Evolutionary conservation across 2,888 invertebrate genomes (phyloP), one percentile per base, ranked within the genome.

Genomic region (Acleris cristana): DNA sequence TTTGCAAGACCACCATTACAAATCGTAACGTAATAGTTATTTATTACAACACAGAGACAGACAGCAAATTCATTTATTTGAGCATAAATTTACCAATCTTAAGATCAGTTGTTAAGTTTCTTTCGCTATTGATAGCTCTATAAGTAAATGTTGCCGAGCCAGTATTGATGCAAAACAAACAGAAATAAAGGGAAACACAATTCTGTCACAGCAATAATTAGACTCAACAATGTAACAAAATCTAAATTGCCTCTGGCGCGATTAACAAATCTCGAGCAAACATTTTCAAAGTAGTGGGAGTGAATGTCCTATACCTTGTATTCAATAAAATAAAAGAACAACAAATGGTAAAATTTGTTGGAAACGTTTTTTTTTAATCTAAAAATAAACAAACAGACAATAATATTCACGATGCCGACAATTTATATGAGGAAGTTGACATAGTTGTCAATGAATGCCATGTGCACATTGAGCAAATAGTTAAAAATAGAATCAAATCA

Each of bases 401-500:
- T 53, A 67, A 65, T 14, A 69, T 74, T 71, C 72, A 78, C 75
- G 74, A 77, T 76, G 80, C 69, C 65, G 40, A 34, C 26, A 34
- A 34, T 14, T 23, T 54, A 44, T 19, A 26, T 55, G 30, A 58
- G 58, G 58, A 61, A 69, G 72, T 72, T 70, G 70, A 73, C 69
- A 71, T 70, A 70, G 71, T 74, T 74, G 75, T 78, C 74, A 73
- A 73, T 73, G 76, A 77, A 75, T 77, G 74, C 69, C 71, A 77
- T 77, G 73, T 78, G 71, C 71, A 71, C 74, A 79, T 71, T 72
- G 74, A 70, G 70, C 65, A 72, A 73, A 73, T 72, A 73, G 65
- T 65, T 84, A 87, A 82, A 85, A 87, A 88, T 89, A 87, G 85
- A 83, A 72, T 8, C 76, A 79, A 79, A 82, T 83, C 79, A 84